Evolutionary conservation across 2,113 vertebrate species (phyloP).

Genomic region (Urocolius indicus): DNA sequence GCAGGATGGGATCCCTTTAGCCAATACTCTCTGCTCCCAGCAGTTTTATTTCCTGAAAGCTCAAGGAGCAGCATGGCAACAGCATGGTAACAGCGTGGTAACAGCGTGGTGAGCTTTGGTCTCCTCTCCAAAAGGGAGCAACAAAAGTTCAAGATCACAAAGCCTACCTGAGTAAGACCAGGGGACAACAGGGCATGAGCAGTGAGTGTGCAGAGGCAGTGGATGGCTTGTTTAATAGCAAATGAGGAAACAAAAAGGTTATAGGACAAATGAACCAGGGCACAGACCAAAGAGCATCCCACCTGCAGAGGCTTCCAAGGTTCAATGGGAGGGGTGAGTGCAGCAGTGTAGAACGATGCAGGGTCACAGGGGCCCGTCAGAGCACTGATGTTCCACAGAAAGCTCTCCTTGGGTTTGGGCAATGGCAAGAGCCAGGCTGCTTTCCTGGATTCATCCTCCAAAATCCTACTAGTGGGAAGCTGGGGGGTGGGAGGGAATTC

Average conservation of each 20-base stretch:
- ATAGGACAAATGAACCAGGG: not conserved
- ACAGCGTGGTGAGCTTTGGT: not conserved
- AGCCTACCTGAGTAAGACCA: not conserved
- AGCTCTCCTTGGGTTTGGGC: conserved; percentile 25
- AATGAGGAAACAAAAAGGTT: not conserved
- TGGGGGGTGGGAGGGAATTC: conserved; percentile 79
- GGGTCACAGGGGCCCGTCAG: conserved; percentile 60
- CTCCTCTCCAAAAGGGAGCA: not conserved
- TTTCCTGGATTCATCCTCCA: conserved; percentile 14
- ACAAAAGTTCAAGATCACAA: not conserved
- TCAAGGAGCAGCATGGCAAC: not conserved
- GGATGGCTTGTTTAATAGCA: not conserved
- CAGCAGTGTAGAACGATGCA: conserved; percentile 78
- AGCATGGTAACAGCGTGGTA: too few relatives aligned
- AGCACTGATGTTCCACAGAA: conserved; percentile 87
- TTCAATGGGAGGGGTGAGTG: conserved; percentile 76
- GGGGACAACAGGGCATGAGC: accelerated
- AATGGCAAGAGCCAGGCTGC: conserved; percentile 20
- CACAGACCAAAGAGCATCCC: not conserved
- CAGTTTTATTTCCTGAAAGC: not conserved
- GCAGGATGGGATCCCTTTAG: not conserved
- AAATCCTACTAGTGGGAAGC: conserved; percentile 79
- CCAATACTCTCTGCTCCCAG: not conserved
- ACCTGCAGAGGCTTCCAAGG: conserved; percentile 74
- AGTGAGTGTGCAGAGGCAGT: not conserved